Base-by-base conservation (phyloP, 2,797 vertebrate genomes). In the Pseudotriccus pelzelni region DNA sequence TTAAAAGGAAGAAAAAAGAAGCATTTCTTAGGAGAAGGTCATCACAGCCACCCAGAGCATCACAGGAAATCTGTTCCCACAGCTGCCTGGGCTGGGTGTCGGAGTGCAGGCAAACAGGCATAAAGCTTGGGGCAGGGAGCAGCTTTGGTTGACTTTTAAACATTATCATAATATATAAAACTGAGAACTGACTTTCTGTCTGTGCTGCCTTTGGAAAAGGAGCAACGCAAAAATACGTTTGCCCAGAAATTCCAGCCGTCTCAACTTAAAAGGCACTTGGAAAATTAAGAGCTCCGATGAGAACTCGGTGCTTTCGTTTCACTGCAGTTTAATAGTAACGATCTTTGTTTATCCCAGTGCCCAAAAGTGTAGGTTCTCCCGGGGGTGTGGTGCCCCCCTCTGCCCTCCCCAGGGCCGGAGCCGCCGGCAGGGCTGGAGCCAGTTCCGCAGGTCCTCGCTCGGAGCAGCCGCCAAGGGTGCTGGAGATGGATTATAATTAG, bases 281-380 rank as follows among this genome's bases (percentile, higher is more conserved):
- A 69, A 96, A 95, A 96, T 63, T 13, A 52, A 69, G 90, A 82
- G 84, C 90, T 91, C 72, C 84, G 78, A 75, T 50, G 89, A 83
- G 18, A 21, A 34, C 69, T 88, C 49, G 2, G 67, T 70, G 56
- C 94, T 92, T 75, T 62, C 6, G 0, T 95, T 86, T 50, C 28
- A 2, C 24, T 74, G 20, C 74, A 41, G 2, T 92, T 90, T 77
- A 72, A 78, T 73, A 44, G 47, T 72, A 92, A 76, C 3, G 18
- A 75, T 70, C 90, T 94, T 46, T 56, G n/a, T 46, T 81, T 56
- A 28, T 41, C 37, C 9, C 1, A 50, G 14, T 34, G 10, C 46
- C 92, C 91, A 17, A 46, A 53, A 67, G 53, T 3, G 0, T 10
- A 39, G 74, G 53, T 53, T 77, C 7, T 69, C 59, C 47, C 0